phyloP scores from a whole-genome alignment of 2,113 vertebrate genomes.

The western clawed frog (Xenopus tropicalis) region DNA sequence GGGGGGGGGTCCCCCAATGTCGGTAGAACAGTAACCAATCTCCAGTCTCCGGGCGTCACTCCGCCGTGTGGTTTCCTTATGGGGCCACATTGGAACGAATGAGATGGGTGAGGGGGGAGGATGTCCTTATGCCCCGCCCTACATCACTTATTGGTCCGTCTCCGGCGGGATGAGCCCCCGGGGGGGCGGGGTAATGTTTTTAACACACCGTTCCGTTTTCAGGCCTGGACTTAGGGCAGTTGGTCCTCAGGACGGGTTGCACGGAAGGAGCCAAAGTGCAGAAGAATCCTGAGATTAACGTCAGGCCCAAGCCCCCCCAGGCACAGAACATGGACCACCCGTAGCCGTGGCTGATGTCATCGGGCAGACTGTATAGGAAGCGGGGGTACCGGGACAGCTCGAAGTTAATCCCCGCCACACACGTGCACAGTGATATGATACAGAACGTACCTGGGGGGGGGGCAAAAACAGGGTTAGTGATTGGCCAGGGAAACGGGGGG shows the following conservation, averaged over 20 bases:
- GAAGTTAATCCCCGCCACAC: constrained; percentile 95
- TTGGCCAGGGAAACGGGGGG: constrained; percentile 35
- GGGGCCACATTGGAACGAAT: constrained; percentile 26
- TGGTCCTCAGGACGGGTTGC: constrained; percentile 92
- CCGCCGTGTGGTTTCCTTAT: not conserved
- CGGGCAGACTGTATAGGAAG: constrained; percentile 88
- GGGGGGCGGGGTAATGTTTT: constrained; percentile 44
- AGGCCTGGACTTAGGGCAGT: constrained; percentile 91
- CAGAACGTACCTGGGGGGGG: constrained; percentile 87
- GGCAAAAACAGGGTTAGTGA: constrained; percentile 39
- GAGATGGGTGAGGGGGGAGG: not conserved
- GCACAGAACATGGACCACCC: constrained; percentile 99
- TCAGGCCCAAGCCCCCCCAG: constrained; percentile 93
- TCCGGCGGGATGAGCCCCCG: constrained; percentile 2
- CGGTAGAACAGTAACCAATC: not conserved
- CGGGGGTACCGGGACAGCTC: constrained; percentile 94
- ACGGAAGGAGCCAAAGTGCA: constrained; percentile 96
- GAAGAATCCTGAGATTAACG: constrained; percentile 95
- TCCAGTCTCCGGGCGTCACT: not conserved
- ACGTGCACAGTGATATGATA: constrained; percentile 97
- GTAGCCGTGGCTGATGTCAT: constrained; percentile 95
- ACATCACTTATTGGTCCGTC: not conserved
- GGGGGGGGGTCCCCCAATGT: not conserved
- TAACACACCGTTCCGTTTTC: constrained; percentile 97
- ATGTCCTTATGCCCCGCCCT: not conserved